These are phyloP conservation scores for Unio delphinus DNA, from an alignment of 2,888 invertebrate species.

Conservation along the genomic window DNA sequence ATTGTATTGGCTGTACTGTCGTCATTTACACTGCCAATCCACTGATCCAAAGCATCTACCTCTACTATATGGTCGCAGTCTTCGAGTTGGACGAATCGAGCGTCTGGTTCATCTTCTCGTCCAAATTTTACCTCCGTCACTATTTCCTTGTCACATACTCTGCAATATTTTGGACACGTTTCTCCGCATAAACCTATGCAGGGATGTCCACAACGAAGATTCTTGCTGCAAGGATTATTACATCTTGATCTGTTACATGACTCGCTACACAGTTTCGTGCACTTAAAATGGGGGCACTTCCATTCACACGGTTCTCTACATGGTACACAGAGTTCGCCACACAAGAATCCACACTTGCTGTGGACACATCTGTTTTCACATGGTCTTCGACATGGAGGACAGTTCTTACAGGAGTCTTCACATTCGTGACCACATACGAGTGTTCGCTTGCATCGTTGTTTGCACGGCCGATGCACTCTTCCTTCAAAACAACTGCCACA, in stretches of 20 bases:
- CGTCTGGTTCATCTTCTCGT: constrained; percentile 75
- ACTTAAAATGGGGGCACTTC: constrained; percentile 63
- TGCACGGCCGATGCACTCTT: constrained; percentile 77
- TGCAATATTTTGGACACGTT: constrained; percentile 79
- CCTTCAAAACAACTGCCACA: constrained; percentile 76
- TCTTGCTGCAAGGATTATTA: constrained; percentile 64
- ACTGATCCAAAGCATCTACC: constrained; percentile 65
- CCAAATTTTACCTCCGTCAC: constrained; percentile 71
- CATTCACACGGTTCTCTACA: constrained; percentile 69
- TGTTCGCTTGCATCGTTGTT: constrained; percentile 74
- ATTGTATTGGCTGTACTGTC: constrained; percentile 65
- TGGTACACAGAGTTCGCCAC: constrained; percentile 60
- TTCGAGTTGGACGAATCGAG: constrained; percentile 66
- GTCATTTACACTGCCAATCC: constrained; percentile 68
- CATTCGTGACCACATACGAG: constrained; percentile 74
- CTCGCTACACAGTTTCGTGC: constrained; percentile 65
- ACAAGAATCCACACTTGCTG: constrained; percentile 56
- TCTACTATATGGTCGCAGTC: constrained; percentile 70
- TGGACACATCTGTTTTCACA: constrained; percentile 70
- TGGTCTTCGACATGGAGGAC: constrained; percentile 66
- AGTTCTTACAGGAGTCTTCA: constrained; percentile 55
- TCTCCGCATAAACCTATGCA: constrained; percentile 83
- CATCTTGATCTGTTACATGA: constrained; percentile 69
- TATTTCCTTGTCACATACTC: constrained; percentile 73
- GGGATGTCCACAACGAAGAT: constrained; percentile 71